These are phyloP conservation scores for Aporophyla lueneburgensis DNA, from an alignment of 2,888 invertebrate species.

Conservation along the genomic window DNA sequence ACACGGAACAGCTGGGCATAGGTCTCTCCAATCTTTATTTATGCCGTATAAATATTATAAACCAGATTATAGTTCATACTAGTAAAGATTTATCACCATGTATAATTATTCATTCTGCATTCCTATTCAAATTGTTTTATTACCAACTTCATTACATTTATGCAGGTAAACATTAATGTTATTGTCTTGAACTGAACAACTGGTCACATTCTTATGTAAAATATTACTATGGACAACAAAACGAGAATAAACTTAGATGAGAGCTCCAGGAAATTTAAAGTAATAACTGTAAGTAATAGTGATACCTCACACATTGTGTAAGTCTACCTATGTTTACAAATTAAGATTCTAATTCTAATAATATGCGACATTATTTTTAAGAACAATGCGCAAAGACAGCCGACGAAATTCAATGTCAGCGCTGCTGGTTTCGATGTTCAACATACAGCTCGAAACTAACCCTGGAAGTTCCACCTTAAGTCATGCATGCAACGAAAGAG, in stretches of 20 bases:
- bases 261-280: too few relatives aligned
- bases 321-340: too few relatives aligned
- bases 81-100: slow-evolving; percentile 3
- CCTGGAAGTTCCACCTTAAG: too few relatives aligned
- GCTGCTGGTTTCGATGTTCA: too few relatives aligned
- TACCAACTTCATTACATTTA: slow-evolving; percentile 9
- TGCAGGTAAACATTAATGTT: neutral
- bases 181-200: slow-evolving; percentile 15
- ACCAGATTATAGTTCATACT: neutral
- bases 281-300: too few relatives aligned
- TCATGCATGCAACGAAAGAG: too few relatives aligned
- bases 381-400: too few relatives aligned
- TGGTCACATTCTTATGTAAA: slow-evolving; percentile 32
- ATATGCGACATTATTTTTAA: too few relatives aligned
- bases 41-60: neutral
- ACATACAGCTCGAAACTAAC: too few relatives aligned
- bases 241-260: slow-evolving; percentile 1
- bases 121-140: slow-evolving; percentile 28
- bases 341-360: too few relatives aligned
- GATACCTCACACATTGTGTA: too few relatives aligned
- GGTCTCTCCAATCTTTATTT: neutral
- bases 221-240: neutral
- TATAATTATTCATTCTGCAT: slow-evolving; percentile 24
- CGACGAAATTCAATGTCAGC: too few relatives aligned
- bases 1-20: neutral